Evolutionary conservation across 1,140 invertebrate genomes (phyloP).

Genomic region (Helicoverpa zea): DNA sequence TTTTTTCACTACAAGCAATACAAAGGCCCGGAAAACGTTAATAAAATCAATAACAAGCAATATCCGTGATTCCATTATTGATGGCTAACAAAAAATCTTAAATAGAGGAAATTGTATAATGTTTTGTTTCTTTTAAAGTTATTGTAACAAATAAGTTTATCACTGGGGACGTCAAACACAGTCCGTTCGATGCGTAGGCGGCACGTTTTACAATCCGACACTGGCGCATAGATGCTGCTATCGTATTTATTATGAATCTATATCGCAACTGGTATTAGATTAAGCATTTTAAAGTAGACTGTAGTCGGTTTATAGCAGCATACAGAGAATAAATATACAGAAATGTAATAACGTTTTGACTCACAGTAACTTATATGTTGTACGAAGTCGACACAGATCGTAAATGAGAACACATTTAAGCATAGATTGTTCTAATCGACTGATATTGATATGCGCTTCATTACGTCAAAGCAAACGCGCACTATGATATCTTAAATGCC

Average conservation of each 20-base stretch:
- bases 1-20: too few relatives aligned
- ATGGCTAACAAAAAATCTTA: not conserved
- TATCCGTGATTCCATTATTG: too few relatives aligned
- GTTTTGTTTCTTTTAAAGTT: slow-evolving; percentile 10
- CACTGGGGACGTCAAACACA: slow-evolving; percentile 15
- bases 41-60: too few relatives aligned
- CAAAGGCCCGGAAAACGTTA: too few relatives aligned
- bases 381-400: not conserved
- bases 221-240: not conserved
- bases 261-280: too few relatives aligned
- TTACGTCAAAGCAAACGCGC: not conserved
- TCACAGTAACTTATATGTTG: too few relatives aligned
- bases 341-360: too few relatives aligned
- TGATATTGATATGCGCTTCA: not conserved
- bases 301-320: too few relatives aligned
- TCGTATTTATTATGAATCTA: too few relatives aligned
- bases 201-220: slow-evolving; percentile 19
- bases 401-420: not conserved
- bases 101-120: not conserved
- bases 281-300: too few relatives aligned
- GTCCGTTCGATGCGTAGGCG: slow-evolving; percentile 17
- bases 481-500: not conserved
- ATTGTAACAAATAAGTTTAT: slow-evolving; percentile 9
- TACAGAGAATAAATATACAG: too few relatives aligned
- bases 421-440: not conserved